A percentile compares a stretch with the other conserved stretches of the same genome.
Evolutionary conservation across 2,113 vertebrate genomes (phyloP).

Genomic region (Chiloscyllium plagiosum): DNA sequence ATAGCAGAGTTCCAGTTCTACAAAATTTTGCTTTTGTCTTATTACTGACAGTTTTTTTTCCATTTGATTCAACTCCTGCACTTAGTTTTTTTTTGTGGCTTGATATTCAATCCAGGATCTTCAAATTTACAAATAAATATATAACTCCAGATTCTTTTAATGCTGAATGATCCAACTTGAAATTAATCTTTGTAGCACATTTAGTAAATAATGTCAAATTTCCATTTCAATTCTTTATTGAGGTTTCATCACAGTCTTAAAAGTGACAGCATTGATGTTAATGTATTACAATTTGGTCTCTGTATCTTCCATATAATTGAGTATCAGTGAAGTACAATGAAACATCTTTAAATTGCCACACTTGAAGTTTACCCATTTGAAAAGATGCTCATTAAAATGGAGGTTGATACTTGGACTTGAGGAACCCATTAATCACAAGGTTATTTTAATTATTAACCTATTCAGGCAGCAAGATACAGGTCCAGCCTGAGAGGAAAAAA

Average conservation of each 20-base stretch:
- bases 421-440: not conserved
- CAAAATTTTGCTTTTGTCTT: not conserved
- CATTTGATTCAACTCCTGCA: not conserved
- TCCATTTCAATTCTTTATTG: conserved; percentile 7
- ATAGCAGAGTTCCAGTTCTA: not conserved
- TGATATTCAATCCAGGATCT: not conserved
- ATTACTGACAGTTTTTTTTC: not conserved
- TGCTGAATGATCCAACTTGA: not conserved
- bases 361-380: not conserved
- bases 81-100: not conserved
- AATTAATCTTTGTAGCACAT: not conserved
- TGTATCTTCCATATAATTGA: not conserved
- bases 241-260: conserved; percentile 19
- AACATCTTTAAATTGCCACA: not conserved
- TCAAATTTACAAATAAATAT: not conserved
- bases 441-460: not conserved
- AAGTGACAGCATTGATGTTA: not conserved
- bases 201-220: not conserved
- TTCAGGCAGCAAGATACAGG: not conserved
- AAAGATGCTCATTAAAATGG: not conserved
- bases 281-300: not conserved
- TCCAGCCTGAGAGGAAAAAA: not conserved
- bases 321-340: not conserved
- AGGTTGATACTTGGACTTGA: not conserved
- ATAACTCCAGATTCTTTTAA: not conserved